A percentile compares a stretch with the other conserved stretches of the same genome.
Evolutionary conservation across 2,888 invertebrate genomes (phyloP).

Genomic region (Philonicus albiceps): DNA sequence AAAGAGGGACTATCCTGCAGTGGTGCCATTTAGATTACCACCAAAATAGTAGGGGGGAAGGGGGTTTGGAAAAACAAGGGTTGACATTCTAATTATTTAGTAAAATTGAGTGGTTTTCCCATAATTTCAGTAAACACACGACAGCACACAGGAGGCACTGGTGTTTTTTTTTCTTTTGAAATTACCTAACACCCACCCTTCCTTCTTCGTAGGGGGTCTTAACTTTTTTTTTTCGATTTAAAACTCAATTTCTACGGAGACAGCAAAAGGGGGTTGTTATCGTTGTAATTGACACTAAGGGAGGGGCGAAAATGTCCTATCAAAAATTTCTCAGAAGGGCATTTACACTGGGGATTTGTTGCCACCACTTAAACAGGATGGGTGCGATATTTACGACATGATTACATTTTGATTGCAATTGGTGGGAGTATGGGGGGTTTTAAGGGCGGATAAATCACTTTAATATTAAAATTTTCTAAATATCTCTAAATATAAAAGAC

Average conservation of each 20-base stretch:
- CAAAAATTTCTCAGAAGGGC: background rate
- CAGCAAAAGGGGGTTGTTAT: background rate
- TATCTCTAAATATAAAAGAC: too few species aligned
- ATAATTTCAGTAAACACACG: conserved; percentile 20
- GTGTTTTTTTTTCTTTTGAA: background rate
- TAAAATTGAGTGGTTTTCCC: conserved; percentile 46
- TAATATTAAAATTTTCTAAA: too few species aligned
- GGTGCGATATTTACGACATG: conserved; percentile 40
- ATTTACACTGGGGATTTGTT: conserved; percentile 35
- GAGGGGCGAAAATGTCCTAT: background rate
- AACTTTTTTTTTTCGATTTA: too few species aligned
- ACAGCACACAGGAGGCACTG: background rate
- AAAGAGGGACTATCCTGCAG: background rate
- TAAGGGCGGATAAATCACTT: too few species aligned
- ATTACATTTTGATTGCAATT: conserved; percentile 10
- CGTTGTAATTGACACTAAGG: background rate
- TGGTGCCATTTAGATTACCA: background rate
- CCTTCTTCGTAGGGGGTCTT: too few species aligned
- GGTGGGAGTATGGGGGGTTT: background rate
- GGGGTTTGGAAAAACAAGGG: conserved; percentile 37
- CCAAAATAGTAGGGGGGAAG: background rate
- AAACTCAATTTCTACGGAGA: too few species aligned
- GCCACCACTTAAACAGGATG: conserved; percentile 31
- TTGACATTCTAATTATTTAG: conserved; percentile 46
- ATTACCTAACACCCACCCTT: background rate